These are phyloP conservation scores for Ormyrus pomaceus DNA, from an alignment of 2,888 invertebrate genomes.

Conservation along the genomic window DNA sequence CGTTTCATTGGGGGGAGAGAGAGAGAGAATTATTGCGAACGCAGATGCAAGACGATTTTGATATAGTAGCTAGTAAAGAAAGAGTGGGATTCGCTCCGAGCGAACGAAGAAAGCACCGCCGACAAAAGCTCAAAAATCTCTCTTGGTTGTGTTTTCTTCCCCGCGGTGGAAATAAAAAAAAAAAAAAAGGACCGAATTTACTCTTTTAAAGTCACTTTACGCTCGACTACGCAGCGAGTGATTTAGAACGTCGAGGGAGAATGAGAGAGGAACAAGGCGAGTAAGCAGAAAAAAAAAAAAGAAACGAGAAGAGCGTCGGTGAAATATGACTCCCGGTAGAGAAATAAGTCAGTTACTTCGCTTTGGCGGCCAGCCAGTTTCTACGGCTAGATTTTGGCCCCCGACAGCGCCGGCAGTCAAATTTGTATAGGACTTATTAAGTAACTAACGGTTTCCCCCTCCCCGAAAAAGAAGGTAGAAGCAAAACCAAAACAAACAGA, in stretches of 20 bases:
- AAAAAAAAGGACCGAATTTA: conserved; percentile 36
- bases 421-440: conserved; percentile 41
- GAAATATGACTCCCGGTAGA: conserved; percentile 44
- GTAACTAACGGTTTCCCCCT: not conserved
- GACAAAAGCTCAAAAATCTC: conserved; percentile 28
- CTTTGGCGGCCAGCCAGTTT: conserved; percentile 49
- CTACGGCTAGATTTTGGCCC: conserved; percentile 31
- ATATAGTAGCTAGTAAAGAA: not conserved
- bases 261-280: not conserved
- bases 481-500: not conserved
- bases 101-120: conserved; percentile 48
- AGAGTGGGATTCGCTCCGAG: conserved; percentile 28
- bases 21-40: not conserved
- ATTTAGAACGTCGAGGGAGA: conserved; percentile 41
- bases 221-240: conserved; percentile 46
- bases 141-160: conserved; percentile 54
- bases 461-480: not conserved
- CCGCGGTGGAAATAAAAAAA: conserved; percentile 2
- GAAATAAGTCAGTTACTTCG: conserved; percentile 27
- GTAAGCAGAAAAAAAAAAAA: not conserved
- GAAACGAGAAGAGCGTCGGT: conserved; percentile 26
- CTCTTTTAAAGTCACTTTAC: conserved; percentile 43
- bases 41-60: conserved; percentile 15
- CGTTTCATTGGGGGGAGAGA: no score
- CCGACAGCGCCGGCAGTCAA: conserved; percentile 14